A percentile compares a stretch with the other conserved stretches of the same genome.
Evolutionary conservation across 2,113 vertebrate species (phyloP).

Genomic region (Xyliphius kryptos): DNA sequence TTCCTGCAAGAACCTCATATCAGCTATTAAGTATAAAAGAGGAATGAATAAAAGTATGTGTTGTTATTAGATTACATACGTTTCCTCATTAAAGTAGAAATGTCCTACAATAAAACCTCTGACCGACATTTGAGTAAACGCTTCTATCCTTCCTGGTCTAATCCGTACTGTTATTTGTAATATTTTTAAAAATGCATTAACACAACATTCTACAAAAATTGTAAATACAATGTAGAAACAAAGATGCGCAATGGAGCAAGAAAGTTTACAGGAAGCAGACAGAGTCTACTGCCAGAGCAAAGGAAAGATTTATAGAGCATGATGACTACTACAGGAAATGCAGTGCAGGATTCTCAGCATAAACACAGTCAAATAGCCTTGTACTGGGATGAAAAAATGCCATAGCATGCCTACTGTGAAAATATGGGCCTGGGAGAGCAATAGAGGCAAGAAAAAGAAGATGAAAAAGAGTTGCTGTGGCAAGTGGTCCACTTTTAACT

Average conservation of each 20-base stretch:
- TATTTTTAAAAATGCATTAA: too few relatives aligned
- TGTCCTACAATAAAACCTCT: too few relatives aligned
- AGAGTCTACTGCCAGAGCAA: slow-evolving; percentile 4
- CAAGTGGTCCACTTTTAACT: slow-evolving; percentile 39
- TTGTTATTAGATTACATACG: too few relatives aligned
- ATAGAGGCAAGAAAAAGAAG: neutral
- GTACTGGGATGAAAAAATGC: neutral
- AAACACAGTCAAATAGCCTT: slow-evolving; percentile 54
- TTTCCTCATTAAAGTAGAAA: too few relatives aligned
- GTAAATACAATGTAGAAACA: neutral
- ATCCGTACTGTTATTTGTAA: too few relatives aligned
- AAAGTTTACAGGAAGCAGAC: neutral
- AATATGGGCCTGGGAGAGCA: slow-evolving; percentile 8
- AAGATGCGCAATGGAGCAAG: slow-evolving; percentile 10
- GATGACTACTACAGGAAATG: slow-evolving; percentile 46
- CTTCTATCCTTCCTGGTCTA: too few relatives aligned
- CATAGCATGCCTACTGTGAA: neutral
- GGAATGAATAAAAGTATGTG: too few relatives aligned
- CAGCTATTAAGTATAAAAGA: too few relatives aligned
- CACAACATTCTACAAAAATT: too few relatives aligned
- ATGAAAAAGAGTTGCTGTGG: slow-evolving; percentile 1
- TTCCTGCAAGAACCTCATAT: too few relatives aligned
- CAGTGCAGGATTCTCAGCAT: slow-evolving; percentile 53
- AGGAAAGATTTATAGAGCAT: slow-evolving; percentile 40
- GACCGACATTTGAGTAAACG: too few relatives aligned